phyloP scores from a whole-genome alignment of 2,888 invertebrate species.

The Morpho achilles region DNA sequence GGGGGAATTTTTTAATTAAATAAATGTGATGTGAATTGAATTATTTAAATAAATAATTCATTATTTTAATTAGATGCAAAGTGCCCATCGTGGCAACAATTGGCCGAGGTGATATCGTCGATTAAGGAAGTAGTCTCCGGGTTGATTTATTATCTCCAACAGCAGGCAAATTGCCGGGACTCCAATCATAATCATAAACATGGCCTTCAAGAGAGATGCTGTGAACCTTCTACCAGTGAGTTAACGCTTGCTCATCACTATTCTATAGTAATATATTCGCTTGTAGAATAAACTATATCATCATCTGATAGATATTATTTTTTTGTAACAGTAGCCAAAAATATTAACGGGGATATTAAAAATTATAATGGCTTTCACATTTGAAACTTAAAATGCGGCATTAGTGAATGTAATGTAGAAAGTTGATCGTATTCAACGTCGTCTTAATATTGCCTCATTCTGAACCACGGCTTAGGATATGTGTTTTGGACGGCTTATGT shows the following conservation, averaged over 20 bases:
- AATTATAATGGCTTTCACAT: too few relatives aligned
- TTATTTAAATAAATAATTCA: too few relatives aligned
- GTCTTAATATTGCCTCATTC: too few relatives aligned
- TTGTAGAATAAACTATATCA: neutral
- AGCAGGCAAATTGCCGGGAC: slow-evolving; percentile 48
- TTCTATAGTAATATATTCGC: neutral
- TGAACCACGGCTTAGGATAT: too few relatives aligned
- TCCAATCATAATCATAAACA: slow-evolving; percentile 65
- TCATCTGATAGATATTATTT: too few relatives aligned
- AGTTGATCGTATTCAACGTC: too few relatives aligned
- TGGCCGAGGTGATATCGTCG: slow-evolving; percentile 59
- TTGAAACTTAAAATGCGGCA: too few relatives aligned
- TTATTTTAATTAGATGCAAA: slow-evolving; percentile 45
- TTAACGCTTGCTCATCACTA: slow-evolving; percentile 6
- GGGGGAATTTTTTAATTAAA: neutral
- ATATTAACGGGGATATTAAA: too few relatives aligned
- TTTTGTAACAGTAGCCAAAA: too few relatives aligned
- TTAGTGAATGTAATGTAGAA: too few relatives aligned
- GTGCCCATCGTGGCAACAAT: slow-evolving; percentile 57
- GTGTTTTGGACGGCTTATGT: too few relatives aligned
- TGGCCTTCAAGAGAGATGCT: slow-evolving; percentile 76
- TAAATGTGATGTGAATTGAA: too few relatives aligned
- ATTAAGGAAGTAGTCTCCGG: slow-evolving; percentile 62
- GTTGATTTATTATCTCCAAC: slow-evolving; percentile 56
- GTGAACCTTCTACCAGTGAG: slow-evolving; percentile 68